These are phyloP conservation scores for Coreoperca whiteheadi DNA, from an alignment of 2,113 vertebrate species.

Conservation along the genomic window DNA sequence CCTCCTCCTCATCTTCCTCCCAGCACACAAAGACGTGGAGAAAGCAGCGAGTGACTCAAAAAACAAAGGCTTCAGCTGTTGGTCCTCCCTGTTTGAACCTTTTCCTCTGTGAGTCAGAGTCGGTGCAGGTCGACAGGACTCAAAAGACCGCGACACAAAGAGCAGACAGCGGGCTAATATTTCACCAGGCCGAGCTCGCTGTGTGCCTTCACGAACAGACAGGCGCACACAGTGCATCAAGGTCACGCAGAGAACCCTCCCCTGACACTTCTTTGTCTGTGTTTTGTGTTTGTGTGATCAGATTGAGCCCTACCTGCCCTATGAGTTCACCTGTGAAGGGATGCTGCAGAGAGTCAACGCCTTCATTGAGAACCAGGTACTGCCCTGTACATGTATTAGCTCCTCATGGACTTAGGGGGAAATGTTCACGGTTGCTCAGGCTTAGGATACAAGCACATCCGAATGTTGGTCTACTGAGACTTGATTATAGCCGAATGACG, in stretches of 20 bases:
- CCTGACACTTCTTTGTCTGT: neutral
- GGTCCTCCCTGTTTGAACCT: constrained; percentile 35
- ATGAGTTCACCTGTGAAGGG: constrained; percentile 98
- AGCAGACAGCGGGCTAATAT: constrained; percentile 9
- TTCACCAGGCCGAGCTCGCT: constrained; percentile 15
- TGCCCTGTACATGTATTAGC: neutral
- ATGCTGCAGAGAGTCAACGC: constrained; percentile 98
- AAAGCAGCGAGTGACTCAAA: constrained; percentile 1
- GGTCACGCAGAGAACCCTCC: too few species aligned
- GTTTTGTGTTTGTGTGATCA: constrained; percentile 70
- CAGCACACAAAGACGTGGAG: neutral
- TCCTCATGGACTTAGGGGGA: neutral
- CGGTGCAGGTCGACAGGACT: neutral
- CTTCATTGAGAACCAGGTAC: constrained; percentile 97
- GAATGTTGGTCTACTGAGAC: neutral
- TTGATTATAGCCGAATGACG: neutral
- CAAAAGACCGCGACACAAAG: neutral
- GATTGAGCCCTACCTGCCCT: constrained; percentile 98
- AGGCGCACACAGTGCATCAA: neutral
- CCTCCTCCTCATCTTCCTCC: constrained; percentile 10
- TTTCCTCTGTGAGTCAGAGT: constrained; percentile 5
- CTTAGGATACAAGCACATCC: too few species aligned
- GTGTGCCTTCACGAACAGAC: neutral
- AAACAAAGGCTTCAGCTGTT: constrained; percentile 66
- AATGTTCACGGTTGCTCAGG: neutral